Conservation (phyloP, 2,888 invertebrate genomes). For the Norana najaformis region DNA sequence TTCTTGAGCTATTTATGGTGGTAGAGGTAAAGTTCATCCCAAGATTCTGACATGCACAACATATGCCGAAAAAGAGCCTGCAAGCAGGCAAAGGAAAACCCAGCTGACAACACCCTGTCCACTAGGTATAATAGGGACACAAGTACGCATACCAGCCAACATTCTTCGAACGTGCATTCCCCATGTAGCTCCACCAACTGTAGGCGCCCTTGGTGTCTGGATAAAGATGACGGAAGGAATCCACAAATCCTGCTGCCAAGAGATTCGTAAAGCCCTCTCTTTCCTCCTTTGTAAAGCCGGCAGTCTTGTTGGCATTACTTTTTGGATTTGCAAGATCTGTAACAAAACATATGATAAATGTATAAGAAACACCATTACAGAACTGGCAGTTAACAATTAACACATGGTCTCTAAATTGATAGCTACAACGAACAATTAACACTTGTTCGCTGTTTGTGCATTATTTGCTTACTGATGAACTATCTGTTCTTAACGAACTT, state of each 20-base stretch:
- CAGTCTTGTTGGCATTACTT: slow-evolving; percentile 80
- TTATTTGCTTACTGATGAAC: no score
- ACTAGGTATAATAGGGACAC: background rate
- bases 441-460: no score
- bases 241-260: slow-evolving; percentile 79
- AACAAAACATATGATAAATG: slow-evolving; percentile 37
- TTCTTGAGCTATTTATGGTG: no score
- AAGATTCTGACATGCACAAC: background rate
- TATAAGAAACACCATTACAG: background rate
- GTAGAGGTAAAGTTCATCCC: background rate
- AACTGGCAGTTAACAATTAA: no score
- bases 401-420: no score
- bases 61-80: background rate
- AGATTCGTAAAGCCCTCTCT: slow-evolving; percentile 86
- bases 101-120: background rate
- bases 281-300: slow-evolving; percentile 94
- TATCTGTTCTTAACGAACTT: no score
- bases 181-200: slow-evolving; percentile 94
- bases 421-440: no score
- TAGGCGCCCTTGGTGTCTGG: slow-evolving; percentile 82
- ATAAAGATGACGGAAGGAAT: slow-evolving; percentile 80
- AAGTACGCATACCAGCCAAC: slow-evolving; percentile 80
- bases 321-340: slow-evolving; percentile 91
- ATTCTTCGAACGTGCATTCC: slow-evolving; percentile 82
- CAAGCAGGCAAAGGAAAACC: background rate